phyloP scores from a whole-genome alignment of 2,113 vertebrate genomes.

The Carettochelys insculpta region DNA sequence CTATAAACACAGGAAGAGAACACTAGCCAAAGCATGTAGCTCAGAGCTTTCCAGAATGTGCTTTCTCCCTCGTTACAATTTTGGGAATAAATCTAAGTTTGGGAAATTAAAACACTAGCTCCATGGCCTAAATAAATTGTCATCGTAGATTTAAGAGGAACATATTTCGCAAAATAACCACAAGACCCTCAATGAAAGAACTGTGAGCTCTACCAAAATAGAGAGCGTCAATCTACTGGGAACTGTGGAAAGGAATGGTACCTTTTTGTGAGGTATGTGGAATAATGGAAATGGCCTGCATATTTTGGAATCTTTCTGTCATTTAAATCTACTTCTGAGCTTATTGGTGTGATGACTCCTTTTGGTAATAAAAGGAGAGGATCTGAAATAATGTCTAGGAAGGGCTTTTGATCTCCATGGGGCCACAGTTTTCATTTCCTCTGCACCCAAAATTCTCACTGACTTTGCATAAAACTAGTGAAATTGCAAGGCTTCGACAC shows the following conservation, averaged over 20 bases:
- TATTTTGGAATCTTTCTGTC: background rate
- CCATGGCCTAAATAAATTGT: conserved; percentile 51
- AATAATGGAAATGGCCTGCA: conserved; percentile 7
- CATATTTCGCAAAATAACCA: background rate
- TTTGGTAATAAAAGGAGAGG: background rate
- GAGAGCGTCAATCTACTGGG: background rate
- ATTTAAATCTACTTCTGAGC: background rate
- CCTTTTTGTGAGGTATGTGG: conserved; percentile 8
- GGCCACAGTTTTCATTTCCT: background rate
- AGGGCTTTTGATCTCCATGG: background rate
- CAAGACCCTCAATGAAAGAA: conserved; percentile 35
- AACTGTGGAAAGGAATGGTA: background rate
- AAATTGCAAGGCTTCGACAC: background rate
- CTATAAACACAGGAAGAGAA: background rate
- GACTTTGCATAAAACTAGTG: background rate
- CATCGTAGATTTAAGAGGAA: conserved; percentile 54
- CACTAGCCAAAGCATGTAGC: background rate
- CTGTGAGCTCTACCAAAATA: conserved; percentile 32
- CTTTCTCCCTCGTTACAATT: conserved; percentile 33
- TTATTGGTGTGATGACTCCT: background rate
- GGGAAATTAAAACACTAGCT: conserved; percentile 57
- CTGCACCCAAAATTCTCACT: background rate
- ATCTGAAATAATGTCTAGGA: background rate
- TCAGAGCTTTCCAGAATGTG: background rate
- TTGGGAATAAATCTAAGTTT: conserved; percentile 45